phyloP scores from a whole-genome alignment of 2,113 vertebrate species.

The Mormoops blainvillei region DNA sequence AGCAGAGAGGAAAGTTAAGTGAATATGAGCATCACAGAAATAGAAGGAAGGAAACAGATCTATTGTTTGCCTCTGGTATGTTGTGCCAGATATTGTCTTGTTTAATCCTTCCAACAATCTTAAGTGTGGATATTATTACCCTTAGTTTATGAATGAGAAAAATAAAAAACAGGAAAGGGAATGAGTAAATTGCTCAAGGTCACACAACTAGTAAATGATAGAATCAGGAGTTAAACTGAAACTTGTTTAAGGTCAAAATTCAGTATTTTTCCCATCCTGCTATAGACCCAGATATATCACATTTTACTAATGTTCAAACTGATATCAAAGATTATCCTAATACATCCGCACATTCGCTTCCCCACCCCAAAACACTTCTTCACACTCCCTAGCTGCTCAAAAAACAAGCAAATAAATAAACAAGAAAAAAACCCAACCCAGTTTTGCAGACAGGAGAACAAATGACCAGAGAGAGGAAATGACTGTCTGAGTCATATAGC shows the following conservation, averaged over 20 bases:
- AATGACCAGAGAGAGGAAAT: neutral
- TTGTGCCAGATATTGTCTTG: conserved; percentile 23
- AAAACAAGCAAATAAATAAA: neutral
- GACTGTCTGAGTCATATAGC: neutral
- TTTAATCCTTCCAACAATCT: neutral
- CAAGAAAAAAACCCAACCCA: neutral
- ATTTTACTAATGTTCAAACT: neutral
- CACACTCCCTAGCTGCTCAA: neutral
- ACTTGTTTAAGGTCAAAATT: neutral
- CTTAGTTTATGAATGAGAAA: conserved; percentile 38
- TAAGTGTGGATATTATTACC: conserved; percentile 11
- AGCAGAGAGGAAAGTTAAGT: neutral
- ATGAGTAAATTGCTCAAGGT: conserved; percentile 24
- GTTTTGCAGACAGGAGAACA: neutral
- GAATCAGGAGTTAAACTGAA: conserved; percentile 10
- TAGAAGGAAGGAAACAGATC: conserved; percentile 27
- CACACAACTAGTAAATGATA: neutral
- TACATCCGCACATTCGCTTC: neutral
- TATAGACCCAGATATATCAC: neutral
- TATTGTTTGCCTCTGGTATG: neutral
- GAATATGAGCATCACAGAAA: neutral
- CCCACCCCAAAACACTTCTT: neutral
- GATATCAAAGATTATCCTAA: neutral
- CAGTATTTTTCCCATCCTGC: neutral
- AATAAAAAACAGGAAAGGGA: conserved; percentile 52